Base-by-base conservation (phyloP, 2,888 invertebrate species). In the Muschampia plurimacula region DNA sequence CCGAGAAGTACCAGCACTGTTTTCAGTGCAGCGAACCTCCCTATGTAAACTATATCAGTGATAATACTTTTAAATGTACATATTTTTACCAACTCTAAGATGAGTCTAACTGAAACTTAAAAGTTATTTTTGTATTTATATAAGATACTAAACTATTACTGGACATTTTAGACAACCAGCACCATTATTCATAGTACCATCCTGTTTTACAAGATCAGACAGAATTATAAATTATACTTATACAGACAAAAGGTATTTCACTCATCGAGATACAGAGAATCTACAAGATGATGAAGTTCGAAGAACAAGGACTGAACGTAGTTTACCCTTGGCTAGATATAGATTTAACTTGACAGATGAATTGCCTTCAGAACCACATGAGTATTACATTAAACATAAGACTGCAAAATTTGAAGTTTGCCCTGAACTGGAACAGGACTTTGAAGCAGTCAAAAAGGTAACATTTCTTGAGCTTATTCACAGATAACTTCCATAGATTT, bases 191-290 rank as follows among this genome's bases (percentile, higher is more conserved):
- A 92, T 98, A 55, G 95, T 97, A n/a, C 98, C 98, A 22, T 92
- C 96, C 28, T 93, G 96, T 52, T 98, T 98, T 87, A 96, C 97
- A 39, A 95, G 98, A 77, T 96, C 96, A 78, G 98, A 98, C 83
- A 95, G 94, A 28, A 92, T 95, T 8, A 88, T 90, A 59, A 83
- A 84, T 76, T 90, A 93, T 80, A 77, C 85, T 12, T 92, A 94
- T 75, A 86, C 90, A 75, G 82, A 89, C 78, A 85, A 95, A 84
- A 80, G 88, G 74, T 85, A 84, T 65, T 52, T 62, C 15, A 76
- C 77, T 59, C 82, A 81, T 1, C 79, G 83, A 81, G 77, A 82
- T 2, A 13, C 44, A 68, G 76, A 4, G 77, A 83, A 74, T 32
- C 10, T 55, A 13, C 63, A 85, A 7, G 84, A 86, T 39, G 86